These are phyloP conservation scores for Labeo rohita DNA, from an alignment of 2,113 vertebrate species.

Conservation along the genomic window DNA sequence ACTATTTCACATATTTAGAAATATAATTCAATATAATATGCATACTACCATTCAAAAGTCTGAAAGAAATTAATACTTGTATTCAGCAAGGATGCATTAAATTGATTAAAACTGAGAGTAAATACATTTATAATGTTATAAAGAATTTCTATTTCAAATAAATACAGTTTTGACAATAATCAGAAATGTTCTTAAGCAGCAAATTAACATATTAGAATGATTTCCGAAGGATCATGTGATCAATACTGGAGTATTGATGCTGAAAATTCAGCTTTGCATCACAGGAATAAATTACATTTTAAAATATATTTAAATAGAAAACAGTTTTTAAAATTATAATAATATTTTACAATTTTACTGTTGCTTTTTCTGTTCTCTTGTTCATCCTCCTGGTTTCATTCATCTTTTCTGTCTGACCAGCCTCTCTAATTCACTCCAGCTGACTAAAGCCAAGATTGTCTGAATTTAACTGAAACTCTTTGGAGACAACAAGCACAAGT, in stretches of 20 bases:
- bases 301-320: no score
- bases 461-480: conserved; percentile 54
- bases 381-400: background rate
- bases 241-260: background rate
- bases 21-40: background rate
- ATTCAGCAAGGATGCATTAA: background rate
- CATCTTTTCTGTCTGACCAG: background rate
- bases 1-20: background rate
- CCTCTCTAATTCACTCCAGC: conserved; percentile 41
- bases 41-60: background rate
- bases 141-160: background rate
- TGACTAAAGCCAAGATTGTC: conserved; percentile 14
- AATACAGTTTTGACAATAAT: background rate
- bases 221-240: background rate
- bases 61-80: background rate
- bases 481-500: conserved; percentile 48
- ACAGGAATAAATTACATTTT: background rate
- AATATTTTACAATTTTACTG: no score
- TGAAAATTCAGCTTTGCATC: background rate
- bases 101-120: background rate
- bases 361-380: background rate
- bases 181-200: background rate
- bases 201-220: background rate
- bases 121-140: background rate
- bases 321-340: no score